phyloP scores from a whole-genome alignment of 2,113 vertebrate genomes.

The Muntiacus reevesi region DNA sequence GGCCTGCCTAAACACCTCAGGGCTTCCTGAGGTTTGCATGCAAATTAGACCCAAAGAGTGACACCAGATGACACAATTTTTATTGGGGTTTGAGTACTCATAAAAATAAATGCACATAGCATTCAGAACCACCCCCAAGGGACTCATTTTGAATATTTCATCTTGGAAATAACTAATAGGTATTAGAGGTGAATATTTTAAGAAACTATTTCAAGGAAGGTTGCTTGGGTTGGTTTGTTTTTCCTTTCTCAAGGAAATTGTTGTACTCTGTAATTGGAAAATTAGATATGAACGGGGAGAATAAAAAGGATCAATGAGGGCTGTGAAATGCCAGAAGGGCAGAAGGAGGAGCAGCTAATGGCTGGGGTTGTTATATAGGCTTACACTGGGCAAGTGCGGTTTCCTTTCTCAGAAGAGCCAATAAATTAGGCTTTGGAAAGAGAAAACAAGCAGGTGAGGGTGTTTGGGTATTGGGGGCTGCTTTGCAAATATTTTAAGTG shows the following conservation, averaged over 20 bases:
- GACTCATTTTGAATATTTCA: conserved; percentile 13
- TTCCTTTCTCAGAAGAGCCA: neutral
- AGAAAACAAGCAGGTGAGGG: neutral
- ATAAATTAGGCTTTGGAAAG: neutral
- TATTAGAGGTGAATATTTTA: conserved; percentile 42
- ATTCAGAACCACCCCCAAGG: conserved; percentile 22
- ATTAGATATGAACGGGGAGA: conserved; percentile 28
- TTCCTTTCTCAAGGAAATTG: conserved; percentile 28
- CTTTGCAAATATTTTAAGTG: conserved; percentile 24
- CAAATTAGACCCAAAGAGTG: conserved; percentile 30
- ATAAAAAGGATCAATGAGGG: neutral
- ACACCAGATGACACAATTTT: conserved; percentile 43
- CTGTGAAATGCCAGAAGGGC: conserved; percentile 21
- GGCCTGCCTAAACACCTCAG: neutral
- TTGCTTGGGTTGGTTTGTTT: conserved; percentile 24
- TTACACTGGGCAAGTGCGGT: neutral
- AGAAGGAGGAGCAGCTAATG: neutral
- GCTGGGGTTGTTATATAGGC: neutral
- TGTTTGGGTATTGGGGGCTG: neutral
- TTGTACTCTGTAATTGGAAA: conserved; percentile 42
- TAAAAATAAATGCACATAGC: conserved; percentile 35
- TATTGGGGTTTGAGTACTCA: neutral
- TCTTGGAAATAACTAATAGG: conserved; percentile 40
- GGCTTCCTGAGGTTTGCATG: conserved; percentile 4
- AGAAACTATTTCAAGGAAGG: neutral